Evolutionary conservation across 35 echinoderm and acorn worm species (phyloP).

Genomic region (Ophioderma brevispina): DNA sequence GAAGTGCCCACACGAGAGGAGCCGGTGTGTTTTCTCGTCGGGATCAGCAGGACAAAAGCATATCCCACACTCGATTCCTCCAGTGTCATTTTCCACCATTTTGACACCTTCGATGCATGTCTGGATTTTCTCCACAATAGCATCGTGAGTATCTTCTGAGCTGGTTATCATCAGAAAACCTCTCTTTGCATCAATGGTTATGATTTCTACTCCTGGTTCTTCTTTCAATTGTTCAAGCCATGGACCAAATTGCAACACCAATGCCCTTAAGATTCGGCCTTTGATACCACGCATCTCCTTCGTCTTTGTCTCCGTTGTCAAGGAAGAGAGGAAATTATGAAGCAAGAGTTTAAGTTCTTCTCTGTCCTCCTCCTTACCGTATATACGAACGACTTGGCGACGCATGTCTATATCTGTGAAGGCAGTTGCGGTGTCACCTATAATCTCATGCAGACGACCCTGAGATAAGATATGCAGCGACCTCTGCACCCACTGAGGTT

Average conservation of each 20-base stretch:
- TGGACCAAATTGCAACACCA: constrained; percentile 36
- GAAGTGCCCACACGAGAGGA: constrained; percentile 25
- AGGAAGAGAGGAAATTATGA: background rate
- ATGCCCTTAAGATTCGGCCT: constrained; percentile 7
- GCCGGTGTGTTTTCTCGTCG: constrained; percentile 11
- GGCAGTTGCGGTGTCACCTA: background rate
- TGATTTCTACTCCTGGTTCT: background rate
- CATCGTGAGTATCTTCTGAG: background rate
- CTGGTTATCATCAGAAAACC: constrained; percentile 13
- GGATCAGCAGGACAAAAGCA: constrained; percentile 22
- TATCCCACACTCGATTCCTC: constrained; percentile 34
- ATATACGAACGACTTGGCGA: background rate
- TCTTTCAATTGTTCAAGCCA: constrained; percentile 17
- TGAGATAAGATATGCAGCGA: background rate
- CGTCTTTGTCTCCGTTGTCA: background rate
- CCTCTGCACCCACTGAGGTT: background rate
- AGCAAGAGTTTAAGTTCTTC: background rate
- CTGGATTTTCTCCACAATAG: background rate
- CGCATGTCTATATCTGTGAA: background rate
- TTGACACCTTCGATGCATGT: background rate
- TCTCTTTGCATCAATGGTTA: background rate
- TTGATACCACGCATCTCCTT: constrained; percentile 23
- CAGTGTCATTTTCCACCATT: background rate
- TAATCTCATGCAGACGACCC: background rate
- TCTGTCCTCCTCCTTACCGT: constrained; percentile 15